Evolutionary conservation across 2,888 invertebrate genomes (phyloP).

Genomic region (Tachina lurida): DNA sequence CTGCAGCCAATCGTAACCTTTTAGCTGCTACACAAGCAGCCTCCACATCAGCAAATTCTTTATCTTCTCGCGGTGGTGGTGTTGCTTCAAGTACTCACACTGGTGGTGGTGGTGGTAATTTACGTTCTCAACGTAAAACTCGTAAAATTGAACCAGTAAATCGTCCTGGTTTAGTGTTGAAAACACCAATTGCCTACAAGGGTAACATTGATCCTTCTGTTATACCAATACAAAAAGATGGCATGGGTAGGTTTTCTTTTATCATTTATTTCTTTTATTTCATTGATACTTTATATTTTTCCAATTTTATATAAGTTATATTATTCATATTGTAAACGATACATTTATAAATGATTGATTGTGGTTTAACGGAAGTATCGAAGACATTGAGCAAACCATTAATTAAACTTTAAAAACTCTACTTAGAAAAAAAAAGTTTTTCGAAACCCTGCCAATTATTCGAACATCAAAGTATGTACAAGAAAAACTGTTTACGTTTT

Average conservation of each 20-base stretch:
- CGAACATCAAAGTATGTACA: too few species aligned
- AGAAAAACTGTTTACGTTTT: too few species aligned
- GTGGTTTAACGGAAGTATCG: too few species aligned
- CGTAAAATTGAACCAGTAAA: slow-evolving; percentile 89
- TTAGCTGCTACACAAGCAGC: slow-evolving; percentile 63
- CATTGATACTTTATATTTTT: slow-evolving; percentile 49
- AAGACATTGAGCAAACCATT: too few species aligned
- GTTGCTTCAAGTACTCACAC: slow-evolving; percentile 60
- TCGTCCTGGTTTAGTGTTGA: slow-evolving; percentile 89
- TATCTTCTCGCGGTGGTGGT: slow-evolving; percentile 71
- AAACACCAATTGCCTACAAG: slow-evolving; percentile 91
- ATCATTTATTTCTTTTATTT: slow-evolving; percentile 58
- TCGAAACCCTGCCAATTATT: too few species aligned
- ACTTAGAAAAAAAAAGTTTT: too few species aligned
- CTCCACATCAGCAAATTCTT: slow-evolving; percentile 63
- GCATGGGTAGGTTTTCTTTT: slow-evolving; percentile 88
- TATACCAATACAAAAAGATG: slow-evolving; percentile 93
- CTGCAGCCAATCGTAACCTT: slow-evolving; percentile 69
- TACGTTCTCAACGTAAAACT: slow-evolving; percentile 81
- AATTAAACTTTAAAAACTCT: too few species aligned
- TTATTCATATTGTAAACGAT: background rate
- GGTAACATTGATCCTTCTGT: slow-evolving; percentile 92
- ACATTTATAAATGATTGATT: too few species aligned
- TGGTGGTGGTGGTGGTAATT: slow-evolving; percentile 68
- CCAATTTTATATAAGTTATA: slow-evolving; percentile 3